Evolutionary conservation across 1,140 invertebrate genomes (phyloP), one percentile per base, ranked within the genome.

Genomic region (Dreissena polymorpha): DNA sequence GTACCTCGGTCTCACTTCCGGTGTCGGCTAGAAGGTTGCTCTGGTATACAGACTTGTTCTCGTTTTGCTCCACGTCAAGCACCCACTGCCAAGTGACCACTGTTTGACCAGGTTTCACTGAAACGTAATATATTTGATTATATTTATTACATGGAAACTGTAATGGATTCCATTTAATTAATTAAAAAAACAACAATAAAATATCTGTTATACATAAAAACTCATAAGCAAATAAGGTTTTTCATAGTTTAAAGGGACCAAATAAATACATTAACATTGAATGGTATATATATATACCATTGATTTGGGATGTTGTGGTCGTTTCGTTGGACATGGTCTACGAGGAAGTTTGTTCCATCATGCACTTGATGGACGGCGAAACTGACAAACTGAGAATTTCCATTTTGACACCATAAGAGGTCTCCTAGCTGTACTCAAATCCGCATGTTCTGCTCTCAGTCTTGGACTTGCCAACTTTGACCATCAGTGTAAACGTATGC

Each of bases 41-140:
- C 12, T 63, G 55, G 57, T 60, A 75, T 16, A 75, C 27, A 53
- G 57, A n/a, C 25, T 63, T 63, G 12, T 23, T 23, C 12, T 39
- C 23, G 55, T 57, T 39, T 21, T 75, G 72, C 21, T 23, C 10
- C 29, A 63, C 72, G n/a, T 60, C 72, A n/a, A 75, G 60, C 16
- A 63, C 72, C 29, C 49, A 75, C 57, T 75, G 72, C 72, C 72
- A 75, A 14, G 72, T 75, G 13, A 75, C 72, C n/a, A 75, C 72
- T 25, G 72, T 16, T 6, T 63, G 16, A 18, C 72, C 72, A 25
- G 57, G 72, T 57, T 6, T 14, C 13, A 75, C 72, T 75, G n/a
- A 49, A 64, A 63, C 39, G 39, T 39, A 5, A 39, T 8, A 39
- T 39, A 39, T 39, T 39, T 39, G 39, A 2, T 39, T 2, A 39